Percentiles rank a stretch among this genome's conserved stretches.
phyloP scores from a whole-genome alignment of 2,888 invertebrate species.

The Gari tellinella region DNA sequence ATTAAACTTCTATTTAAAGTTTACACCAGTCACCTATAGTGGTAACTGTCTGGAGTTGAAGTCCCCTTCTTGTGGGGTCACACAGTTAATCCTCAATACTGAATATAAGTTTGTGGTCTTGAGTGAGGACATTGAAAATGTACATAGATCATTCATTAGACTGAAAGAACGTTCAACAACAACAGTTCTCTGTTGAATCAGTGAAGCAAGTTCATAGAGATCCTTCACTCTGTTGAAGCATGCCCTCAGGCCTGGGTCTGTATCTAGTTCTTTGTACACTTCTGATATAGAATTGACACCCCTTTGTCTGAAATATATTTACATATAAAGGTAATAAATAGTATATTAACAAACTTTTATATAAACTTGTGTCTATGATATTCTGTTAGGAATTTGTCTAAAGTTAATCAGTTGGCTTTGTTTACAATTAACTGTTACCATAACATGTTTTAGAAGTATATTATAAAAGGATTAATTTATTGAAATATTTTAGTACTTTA shows the following conservation, averaged over 20 bases:
- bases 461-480: too few species aligned
- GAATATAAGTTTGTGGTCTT: slow-evolving; percentile 18
- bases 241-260: slow-evolving; percentile 16
- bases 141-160: slow-evolving; percentile 31
- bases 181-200: slow-evolving; percentile 29
- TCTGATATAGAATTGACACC: slow-evolving; percentile 8
- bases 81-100: slow-evolving; percentile 23
- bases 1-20: too few species aligned
- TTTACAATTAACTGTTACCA: too few species aligned
- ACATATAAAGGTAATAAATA: too few species aligned
- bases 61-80: slow-evolving; percentile 15
- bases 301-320: slow-evolving; percentile 14
- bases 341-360: too few species aligned
- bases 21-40: too few species aligned
- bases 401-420: too few species aligned
- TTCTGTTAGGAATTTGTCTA: too few species aligned
- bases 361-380: too few species aligned
- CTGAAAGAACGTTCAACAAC: slow-evolving; percentile 24
- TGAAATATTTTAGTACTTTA: too few species aligned
- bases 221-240: slow-evolving; percentile 16
- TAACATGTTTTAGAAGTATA: too few species aligned
- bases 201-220: slow-evolving; percentile 14
- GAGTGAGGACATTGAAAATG: slow-evolving; percentile 9
- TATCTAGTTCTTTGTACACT: slow-evolving; percentile 9
- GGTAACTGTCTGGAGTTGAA: too few species aligned